Evolutionary conservation across 2,888 invertebrate species (phyloP).

Genomic region (Rhingia rostrata): DNA sequence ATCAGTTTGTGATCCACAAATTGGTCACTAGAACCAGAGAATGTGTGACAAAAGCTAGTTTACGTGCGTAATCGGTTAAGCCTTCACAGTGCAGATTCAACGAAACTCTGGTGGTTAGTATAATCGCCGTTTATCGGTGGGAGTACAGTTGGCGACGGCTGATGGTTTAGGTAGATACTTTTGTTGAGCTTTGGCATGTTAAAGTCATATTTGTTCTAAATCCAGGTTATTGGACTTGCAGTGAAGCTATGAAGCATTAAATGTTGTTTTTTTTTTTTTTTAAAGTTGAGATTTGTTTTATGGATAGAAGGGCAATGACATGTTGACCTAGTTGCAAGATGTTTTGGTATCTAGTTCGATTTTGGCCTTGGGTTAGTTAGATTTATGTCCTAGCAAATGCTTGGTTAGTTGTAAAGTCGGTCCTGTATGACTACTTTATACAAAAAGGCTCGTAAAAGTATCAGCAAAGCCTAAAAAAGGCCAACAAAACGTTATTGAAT

Average conservation of each 20-base stretch:
- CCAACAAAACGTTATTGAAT: too few relatives aligned
- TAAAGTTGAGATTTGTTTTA: neutral
- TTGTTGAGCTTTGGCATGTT: constrained; percentile 21
- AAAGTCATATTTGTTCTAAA: neutral
- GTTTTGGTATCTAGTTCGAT: neutral
- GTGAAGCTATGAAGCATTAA: neutral
- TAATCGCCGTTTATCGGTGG: neutral
- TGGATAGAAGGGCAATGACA: constrained; percentile 21
- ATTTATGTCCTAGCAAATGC: too few relatives aligned
- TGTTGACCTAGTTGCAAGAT: constrained; percentile 11
- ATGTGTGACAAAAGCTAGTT: constrained; percentile 37
- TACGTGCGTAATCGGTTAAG: constrained; percentile 27
- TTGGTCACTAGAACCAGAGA: constrained; percentile 11
- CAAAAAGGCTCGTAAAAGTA: too few relatives aligned
- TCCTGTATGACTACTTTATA: too few relatives aligned
- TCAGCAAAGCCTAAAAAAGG: too few relatives aligned
- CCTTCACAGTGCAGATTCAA: constrained; percentile 12
- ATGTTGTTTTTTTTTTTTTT: neutral
- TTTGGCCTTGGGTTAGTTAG: too few relatives aligned
- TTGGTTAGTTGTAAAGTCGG: too few relatives aligned
- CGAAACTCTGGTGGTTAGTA: neutral
- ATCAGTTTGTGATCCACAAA: constrained; percentile 31
- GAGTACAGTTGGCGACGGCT: neutral
- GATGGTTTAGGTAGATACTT: neutral
- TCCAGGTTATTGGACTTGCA: constrained; percentile 22